phyloP scores from a whole-genome alignment of 2,113 vertebrate species.

The Myanophis thanlyinensis region DNA sequence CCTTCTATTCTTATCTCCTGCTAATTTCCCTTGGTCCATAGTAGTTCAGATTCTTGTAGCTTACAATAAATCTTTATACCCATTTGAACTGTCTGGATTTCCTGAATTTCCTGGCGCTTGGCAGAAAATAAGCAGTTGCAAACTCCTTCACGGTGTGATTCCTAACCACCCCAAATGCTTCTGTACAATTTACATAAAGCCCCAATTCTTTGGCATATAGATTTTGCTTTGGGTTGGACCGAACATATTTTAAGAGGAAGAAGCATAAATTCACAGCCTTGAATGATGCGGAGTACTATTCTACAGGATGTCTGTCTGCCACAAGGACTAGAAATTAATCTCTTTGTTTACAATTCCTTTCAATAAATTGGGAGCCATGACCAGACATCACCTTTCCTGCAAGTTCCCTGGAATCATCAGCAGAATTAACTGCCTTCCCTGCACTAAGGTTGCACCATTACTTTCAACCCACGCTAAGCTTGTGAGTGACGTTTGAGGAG shows the following conservation, averaged over 20 bases:
- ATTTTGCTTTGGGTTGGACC: neutral
- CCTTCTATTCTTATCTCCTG: neutral
- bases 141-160: neutral
- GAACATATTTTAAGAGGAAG: neutral
- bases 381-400: neutral
- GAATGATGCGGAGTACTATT: neutral
- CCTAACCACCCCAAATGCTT: no score
- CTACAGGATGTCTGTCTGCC: neutral
- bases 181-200: neutral
- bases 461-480: neutral
- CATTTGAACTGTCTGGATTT: neutral
- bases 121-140: neutral
- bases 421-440: neutral
- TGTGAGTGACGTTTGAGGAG: neutral
- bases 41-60: neutral
- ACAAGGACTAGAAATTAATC: neutral
- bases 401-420: neutral
- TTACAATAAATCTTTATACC: neutral
- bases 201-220: neutral
- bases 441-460: neutral
- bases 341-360: neutral
- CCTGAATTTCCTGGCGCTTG: neutral
- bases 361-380: neutral
- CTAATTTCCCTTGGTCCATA: neutral
- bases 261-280: neutral